Evolutionary conservation across 1,140 invertebrate species (phyloP).

Genomic region (Macrobrachium nipponense): DNA sequence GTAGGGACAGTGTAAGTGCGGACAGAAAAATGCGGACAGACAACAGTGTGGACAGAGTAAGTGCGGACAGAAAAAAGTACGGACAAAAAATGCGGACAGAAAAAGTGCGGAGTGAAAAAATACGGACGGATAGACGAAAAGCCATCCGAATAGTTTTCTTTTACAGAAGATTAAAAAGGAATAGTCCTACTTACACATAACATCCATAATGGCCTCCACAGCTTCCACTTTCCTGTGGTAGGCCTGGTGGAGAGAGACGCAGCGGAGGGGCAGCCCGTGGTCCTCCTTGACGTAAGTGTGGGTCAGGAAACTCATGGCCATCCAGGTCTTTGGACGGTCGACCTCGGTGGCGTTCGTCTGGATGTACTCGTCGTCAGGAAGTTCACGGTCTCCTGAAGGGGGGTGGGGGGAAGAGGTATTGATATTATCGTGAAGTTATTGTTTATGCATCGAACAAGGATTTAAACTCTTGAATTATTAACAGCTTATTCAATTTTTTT

Average conservation of each 20-base stretch:
- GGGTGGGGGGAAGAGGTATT: background rate
- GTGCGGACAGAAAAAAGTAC: too few relatives aligned
- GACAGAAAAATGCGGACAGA: too few relatives aligned
- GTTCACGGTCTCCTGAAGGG: constrained; percentile 21
- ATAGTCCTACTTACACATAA: constrained; percentile 81
- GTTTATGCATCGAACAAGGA: too few relatives aligned
- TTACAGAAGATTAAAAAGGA: too few relatives aligned
- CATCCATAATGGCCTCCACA: constrained; percentile 81
- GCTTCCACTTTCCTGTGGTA: constrained; percentile 78
- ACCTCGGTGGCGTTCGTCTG: constrained; percentile 86
- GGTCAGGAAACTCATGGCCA: constrained; percentile 82
- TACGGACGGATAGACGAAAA: too few relatives aligned
- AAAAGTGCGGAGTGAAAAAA: background rate
- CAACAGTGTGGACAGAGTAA: too few relatives aligned
- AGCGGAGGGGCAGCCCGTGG: constrained; percentile 80
- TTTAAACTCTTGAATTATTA: too few relatives aligned
- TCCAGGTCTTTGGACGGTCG: constrained; percentile 76
- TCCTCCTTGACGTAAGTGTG: constrained; percentile 82
- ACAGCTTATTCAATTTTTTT: too few relatives aligned
- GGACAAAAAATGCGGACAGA: too few relatives aligned
- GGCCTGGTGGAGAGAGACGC: constrained; percentile 85
- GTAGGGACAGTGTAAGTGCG: too few relatives aligned
- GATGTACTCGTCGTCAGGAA: constrained; percentile 64
- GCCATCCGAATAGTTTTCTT: too few relatives aligned
- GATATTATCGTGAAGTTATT: too few relatives aligned